phyloP scores from a whole-genome alignment of 2,797 vertebrate species.

The Gymnoscopelus braueri region DNA sequence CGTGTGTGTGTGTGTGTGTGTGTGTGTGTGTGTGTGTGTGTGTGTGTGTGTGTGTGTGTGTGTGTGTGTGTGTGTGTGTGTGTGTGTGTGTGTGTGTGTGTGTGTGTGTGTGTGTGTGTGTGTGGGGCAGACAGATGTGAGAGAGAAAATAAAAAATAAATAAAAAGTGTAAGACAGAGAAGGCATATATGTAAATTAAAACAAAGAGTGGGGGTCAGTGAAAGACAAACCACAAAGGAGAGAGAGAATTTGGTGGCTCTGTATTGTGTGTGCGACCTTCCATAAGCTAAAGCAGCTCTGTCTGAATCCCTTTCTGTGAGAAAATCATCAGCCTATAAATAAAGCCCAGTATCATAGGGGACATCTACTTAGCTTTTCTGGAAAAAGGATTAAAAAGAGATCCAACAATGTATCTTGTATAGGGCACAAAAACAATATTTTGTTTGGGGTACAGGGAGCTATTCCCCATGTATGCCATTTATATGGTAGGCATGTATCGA shows the following conservation, averaged over 20 bases:
- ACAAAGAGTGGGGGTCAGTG: not conserved
- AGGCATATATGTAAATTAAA: too few species aligned
- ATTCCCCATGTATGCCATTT: constrained; percentile 1
- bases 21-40: not conserved
- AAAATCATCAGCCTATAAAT: not conserved
- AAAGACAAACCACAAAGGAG: not conserved
- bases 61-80: constrained; percentile 6
- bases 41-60: not conserved
- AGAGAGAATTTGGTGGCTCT: not conserved
- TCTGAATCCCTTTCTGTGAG: not conserved
- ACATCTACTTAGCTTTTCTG: constrained; percentile 4
- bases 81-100: constrained; percentile 1
- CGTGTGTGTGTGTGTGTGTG: constrained; percentile 5
- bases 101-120: not conserved
- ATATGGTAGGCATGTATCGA: constrained; percentile 11
- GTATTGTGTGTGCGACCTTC: constrained; percentile 1
- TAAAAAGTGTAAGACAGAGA: too few species aligned
- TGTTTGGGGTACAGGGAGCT: not conserved
- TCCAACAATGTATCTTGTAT: not conserved
- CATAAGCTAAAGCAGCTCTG: not conserved
- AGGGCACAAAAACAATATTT: not conserved
- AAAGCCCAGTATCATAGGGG: constrained; percentile 15
- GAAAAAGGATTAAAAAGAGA: not conserved
- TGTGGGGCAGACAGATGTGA: too few species aligned
- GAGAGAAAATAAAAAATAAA: too few species aligned